Evolutionary conservation across 2,888 invertebrate species (phyloP), one percentile per base, ranked within the genome.

Genomic region (Lypha dubia): DNA sequence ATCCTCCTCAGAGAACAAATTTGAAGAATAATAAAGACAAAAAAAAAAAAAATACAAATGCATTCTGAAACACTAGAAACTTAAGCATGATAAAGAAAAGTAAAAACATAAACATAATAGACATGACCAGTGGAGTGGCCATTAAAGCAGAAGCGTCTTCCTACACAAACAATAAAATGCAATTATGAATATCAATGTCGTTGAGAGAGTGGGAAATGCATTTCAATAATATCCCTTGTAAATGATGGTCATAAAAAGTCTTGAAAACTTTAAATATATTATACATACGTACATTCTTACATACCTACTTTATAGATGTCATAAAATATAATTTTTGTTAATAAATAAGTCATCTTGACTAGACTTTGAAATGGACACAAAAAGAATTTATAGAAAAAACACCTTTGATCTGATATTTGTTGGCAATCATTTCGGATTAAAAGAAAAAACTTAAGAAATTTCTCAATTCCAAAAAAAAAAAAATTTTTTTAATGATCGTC

Each of bases 71-170:
- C 24, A 71, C 32, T 49, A 24, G 32, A 53, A 70, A 35, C 35
- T 71, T 63, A 46, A 56, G 22, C 5, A 38, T 46, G 63, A 67
- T 73, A 67, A 79, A 68, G 32, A 35, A 41, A 49, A 38, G 22
- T 60, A 74, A 51, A 7, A 24, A 62, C 11, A 41, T 38, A 51
- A 65, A 63, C 41, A 22, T 60, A 49, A 68, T n/a, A 9, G 17
- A 68, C 68, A 41, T 77, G 46, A 46, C 20, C 67, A 58, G 68
- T 46, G 63, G 58, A 76, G 51, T 67, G 49, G 41, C 24, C 28
- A 77, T 41, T 38, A 77, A 67, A 41, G n/a, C n/a, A n/a, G n/a
- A 60, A 58, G 1, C 9, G 15, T 70, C 60, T 70, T 68, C 38
- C 68, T 70, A 32, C 68, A 28, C 13, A 28, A 41, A 41, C 62